Evolutionary conservation across 2,797 vertebrate genomes (phyloP).

Genomic region (Coregonus sp.): DNA sequence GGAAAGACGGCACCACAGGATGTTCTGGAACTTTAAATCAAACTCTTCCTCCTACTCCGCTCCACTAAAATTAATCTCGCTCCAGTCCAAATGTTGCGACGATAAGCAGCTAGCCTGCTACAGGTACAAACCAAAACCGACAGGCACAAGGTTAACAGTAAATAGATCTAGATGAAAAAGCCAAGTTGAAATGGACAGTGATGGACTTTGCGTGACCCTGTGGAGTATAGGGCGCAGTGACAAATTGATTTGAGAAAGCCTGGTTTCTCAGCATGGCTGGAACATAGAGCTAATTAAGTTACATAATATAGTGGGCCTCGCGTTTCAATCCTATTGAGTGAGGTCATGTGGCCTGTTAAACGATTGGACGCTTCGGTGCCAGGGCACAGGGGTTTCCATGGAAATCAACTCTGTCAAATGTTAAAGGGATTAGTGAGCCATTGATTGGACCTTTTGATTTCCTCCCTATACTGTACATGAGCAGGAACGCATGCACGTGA

Average conservation of each 20-base stretch:
- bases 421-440: slow-evolving; percentile 57
- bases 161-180: not conserved
- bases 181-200: not conserved
- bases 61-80: not conserved
- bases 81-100: not conserved
- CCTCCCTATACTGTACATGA: not conserved
- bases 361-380: slow-evolving; percentile 40
- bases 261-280: slow-evolving; percentile 50
- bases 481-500: not conserved
- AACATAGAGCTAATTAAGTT: slow-evolving; percentile 66
- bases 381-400: slow-evolving; percentile 55
- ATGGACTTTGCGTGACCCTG: not conserved
- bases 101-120: not conserved
- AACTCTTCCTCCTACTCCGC: not conserved
- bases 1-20: not conserved
- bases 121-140: not conserved
- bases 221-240: slow-evolving; percentile 26
- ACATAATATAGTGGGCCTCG: slow-evolving; percentile 57
- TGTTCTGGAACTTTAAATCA: not conserved
- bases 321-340: slow-evolving; percentile 64
- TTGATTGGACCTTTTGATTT: slow-evolving; percentile 52
- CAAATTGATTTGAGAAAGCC: slow-evolving; percentile 58
- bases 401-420: slow-evolving; percentile 71
- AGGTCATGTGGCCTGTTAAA: slow-evolving; percentile 47
- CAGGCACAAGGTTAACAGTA: not conserved